Percentiles rank a stretch among this genome's conserved stretches.
Conservation (phyloP, 2,797 vertebrate genomes). For the Salarias fasciatus region DNA sequence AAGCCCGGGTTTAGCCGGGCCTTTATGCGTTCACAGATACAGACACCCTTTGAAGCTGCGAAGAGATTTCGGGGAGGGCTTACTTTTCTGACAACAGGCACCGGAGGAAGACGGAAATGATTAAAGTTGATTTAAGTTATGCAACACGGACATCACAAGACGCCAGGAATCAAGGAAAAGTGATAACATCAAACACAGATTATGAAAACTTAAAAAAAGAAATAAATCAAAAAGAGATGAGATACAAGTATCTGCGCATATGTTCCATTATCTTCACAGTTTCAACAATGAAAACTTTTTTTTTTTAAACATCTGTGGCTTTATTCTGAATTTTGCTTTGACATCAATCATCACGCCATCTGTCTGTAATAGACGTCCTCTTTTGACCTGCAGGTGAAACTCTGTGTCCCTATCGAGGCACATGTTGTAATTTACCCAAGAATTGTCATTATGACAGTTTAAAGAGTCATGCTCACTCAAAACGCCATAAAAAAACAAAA, state of each 20-base stretch:
- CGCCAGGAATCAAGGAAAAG: conserved; percentile 51
- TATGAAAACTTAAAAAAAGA: neutral
- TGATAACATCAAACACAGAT: conserved; percentile 51
- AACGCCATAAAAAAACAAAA: conserved; percentile 4
- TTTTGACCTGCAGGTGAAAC: too few relatives aligned
- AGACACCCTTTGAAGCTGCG: conserved; percentile 72
- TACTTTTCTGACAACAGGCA: conserved; percentile 60
- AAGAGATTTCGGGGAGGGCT: conserved; percentile 64
- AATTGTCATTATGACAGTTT: neutral
- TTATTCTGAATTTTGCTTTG: conserved; percentile 1
- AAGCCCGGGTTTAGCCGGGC: conserved; percentile 68
- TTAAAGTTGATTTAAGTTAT: conserved; percentile 61
- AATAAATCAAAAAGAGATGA: conserved; percentile 5
- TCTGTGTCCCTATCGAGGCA: neutral
- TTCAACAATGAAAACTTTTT: neutral
- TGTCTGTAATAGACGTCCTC: conserved; percentile 3
- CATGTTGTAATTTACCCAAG: neutral
- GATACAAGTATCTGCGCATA: conserved; percentile 27
- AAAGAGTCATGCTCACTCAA: neutral
- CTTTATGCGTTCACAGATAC: conserved; percentile 67
- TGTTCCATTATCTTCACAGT: conserved; percentile 21
- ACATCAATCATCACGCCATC: conserved; percentile 21
- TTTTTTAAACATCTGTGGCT: neutral
- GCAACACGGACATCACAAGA: conserved; percentile 50
- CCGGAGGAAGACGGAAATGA: conserved; percentile 46